Evolutionary conservation across 1,140 invertebrate genomes (phyloP).

Genomic region (Hycleus phaleratus): DNA sequence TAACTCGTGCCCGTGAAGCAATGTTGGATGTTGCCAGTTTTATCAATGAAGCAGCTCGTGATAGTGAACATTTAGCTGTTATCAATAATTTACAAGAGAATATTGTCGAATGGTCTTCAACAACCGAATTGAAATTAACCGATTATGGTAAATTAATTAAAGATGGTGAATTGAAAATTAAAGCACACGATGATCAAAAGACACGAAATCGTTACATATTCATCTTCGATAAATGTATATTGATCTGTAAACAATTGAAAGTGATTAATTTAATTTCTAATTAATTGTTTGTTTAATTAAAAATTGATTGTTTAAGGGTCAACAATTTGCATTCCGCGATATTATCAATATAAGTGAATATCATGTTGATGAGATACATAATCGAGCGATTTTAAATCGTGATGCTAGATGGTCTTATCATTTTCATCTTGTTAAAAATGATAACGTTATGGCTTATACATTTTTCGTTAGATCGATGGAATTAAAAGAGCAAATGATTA

Average conservation of each 20-base stretch:
- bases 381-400: slow-evolving; percentile 51
- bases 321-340: slow-evolving; percentile 87
- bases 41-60: slow-evolving; percentile 97
- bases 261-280: slow-evolving; percentile 9
- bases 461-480: slow-evolving; percentile 85
- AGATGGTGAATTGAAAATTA: slow-evolving; percentile 90
- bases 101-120: slow-evolving; percentile 65
- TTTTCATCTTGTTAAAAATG: slow-evolving; percentile 77
- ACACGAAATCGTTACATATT: slow-evolving; percentile 85
- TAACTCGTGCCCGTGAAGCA: slow-evolving; percentile 85
- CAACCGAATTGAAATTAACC: slow-evolving; percentile 45
- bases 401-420: slow-evolving; percentile 72
- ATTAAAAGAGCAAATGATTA: slow-evolving; percentile 82
- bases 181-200: slow-evolving; percentile 82
- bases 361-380: slow-evolving; percentile 71
- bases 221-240: slow-evolving; percentile 92
- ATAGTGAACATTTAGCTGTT: slow-evolving; percentile 86
- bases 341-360: slow-evolving; percentile 79
- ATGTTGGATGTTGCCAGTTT: slow-evolving; percentile 97
- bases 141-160: slow-evolving; percentile 85
- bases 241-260: slow-evolving; percentile 77
- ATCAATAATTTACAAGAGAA: slow-evolving; percentile 81
- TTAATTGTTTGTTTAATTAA: background rate
- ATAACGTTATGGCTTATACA: slow-evolving; percentile 77
- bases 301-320: slow-evolving; percentile 51